A percentile compares a stretch with the other conserved stretches of the same genome.
These are phyloP conservation scores for Dasyornis broadbenti DNA, from an alignment of 2,113 vertebrate genomes.

Conservation along the genomic window DNA sequence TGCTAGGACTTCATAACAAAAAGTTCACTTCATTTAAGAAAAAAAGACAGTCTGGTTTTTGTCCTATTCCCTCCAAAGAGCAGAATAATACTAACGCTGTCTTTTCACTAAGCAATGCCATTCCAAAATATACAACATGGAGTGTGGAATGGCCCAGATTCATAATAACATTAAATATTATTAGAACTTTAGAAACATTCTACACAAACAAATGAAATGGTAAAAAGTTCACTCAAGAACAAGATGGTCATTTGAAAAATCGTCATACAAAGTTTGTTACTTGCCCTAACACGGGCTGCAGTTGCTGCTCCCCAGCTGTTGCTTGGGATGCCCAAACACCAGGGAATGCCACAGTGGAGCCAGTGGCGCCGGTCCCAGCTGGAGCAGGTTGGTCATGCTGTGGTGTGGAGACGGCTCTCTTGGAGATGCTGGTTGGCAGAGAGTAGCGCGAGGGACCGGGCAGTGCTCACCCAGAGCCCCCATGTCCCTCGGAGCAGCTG, in stretches of 20 bases:
- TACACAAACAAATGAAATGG: slow-evolving; percentile 52
- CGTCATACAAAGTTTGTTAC: background rate
- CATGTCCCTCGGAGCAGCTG: accelerated
- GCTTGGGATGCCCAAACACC: background rate
- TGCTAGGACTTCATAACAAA: slow-evolving; percentile 54
- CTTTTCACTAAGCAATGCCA: slow-evolving; percentile 39
- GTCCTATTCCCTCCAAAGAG: slow-evolving; percentile 13
- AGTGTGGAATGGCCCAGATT: slow-evolving; percentile 25
- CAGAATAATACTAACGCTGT: background rate
- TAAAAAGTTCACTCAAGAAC: slow-evolving; percentile 37
- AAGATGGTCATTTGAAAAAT: slow-evolving; percentile 11
- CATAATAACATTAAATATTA: slow-evolving; percentile 52
- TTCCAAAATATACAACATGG: slow-evolving; percentile 60
- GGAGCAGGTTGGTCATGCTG: accelerated
- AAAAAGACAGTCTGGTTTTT: slow-evolving; percentile 34
- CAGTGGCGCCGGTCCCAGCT: accelerated
- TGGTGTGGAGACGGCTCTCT: accelerated
- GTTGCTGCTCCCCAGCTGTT: background rate
- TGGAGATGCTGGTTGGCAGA: background rate
- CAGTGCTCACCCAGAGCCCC: background rate
- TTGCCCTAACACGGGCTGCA: accelerated
- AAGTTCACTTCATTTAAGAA: slow-evolving; percentile 49
- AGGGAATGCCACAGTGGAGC: background rate
- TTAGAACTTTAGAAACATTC: slow-evolving; percentile 42
- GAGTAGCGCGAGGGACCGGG: accelerated